phyloP scores from a whole-genome alignment of 2,113 vertebrate genomes.

The Centropus unirufus region DNA sequence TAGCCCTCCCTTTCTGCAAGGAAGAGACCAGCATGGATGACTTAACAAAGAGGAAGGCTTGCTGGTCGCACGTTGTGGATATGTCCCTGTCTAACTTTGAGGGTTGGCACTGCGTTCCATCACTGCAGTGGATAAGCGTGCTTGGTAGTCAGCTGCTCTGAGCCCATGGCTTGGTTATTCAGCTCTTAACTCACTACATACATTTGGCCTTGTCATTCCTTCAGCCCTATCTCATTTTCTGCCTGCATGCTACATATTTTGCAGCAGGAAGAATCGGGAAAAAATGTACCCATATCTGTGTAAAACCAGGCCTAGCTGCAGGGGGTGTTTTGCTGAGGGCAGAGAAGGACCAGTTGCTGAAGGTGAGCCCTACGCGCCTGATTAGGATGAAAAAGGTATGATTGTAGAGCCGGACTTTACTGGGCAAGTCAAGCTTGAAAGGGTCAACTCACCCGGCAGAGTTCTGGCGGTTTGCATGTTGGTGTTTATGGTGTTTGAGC shows the following conservation, averaged over 20 bases:
- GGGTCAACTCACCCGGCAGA: too few relatives aligned
- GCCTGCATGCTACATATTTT: background rate
- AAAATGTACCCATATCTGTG: background rate
- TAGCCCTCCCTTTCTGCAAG: background rate
- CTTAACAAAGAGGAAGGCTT: background rate
- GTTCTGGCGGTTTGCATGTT: too few relatives aligned
- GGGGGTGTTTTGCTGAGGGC: background rate
- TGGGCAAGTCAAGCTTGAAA: too few relatives aligned
- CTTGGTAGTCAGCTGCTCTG: background rate
- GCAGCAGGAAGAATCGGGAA: background rate
- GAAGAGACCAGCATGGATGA: background rate
- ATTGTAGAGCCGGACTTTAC: too few relatives aligned
- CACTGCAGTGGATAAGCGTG: background rate
- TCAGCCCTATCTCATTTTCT: background rate
- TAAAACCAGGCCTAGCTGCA: background rate
- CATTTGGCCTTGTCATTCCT: accelerated
- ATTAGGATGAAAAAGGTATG: too few relatives aligned
- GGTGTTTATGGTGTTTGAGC: too few relatives aligned
- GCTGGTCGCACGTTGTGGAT: background rate
- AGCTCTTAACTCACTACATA: background rate
- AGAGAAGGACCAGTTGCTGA: background rate
- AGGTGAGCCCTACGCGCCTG: too few relatives aligned
- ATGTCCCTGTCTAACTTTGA: background rate
- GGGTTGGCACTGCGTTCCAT: background rate
- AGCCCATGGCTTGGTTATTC: background rate